Evolutionary conservation across 2,888 invertebrate genomes (phyloP), one percentile per base, ranked within the genome.

Genomic region (Tetragonula carbonaria): DNA sequence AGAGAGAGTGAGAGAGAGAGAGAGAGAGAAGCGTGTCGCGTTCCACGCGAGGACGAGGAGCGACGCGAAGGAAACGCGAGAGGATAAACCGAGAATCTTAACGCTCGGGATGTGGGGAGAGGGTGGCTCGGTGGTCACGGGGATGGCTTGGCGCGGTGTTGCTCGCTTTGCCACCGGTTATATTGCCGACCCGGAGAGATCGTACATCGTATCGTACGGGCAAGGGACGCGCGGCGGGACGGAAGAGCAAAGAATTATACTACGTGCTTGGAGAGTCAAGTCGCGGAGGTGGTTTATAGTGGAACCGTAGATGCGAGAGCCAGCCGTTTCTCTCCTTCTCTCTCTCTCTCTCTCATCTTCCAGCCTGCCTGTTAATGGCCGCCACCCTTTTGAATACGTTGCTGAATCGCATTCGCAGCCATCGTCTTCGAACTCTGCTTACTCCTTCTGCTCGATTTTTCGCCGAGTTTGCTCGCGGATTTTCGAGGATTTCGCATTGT

Each of bases 231-330:
- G 45, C n/a, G 45, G 75, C 68, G 74, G 74, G 62, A 59, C 38
- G 80, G 86, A 87, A 85, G 79, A 85, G 88, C 91, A 91, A 92
- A 92, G 91, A 92, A 92, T 92, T 91, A 91, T 88, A 86, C 88
- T 92, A 92, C 92, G 92, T 92, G 92, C 87, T 81, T 80, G 74
- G 92, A 86, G 86, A 92, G 88, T 88, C 92, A 92, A 92, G 90
- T 90, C 88, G 86, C 86, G 80, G 81, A 83, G 86, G 78, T 89
- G 89, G 89, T 91, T 90, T 89, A 91, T 86, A 87, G 88, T 88
- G 85, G 86, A 89, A 86, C 84, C 85, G 85, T 83, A 80, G 84
- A 84, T 65, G 71, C 80, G 80, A 78, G 8, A n/a, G 75, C 83
- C 70, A 50, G 74, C 65, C 80, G 85, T 86, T 87, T 13, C 13